Percentiles rank a stretch among this genome's conserved stretches.
These are phyloP conservation scores for Porphyrio hochstetteri DNA, from an alignment of 2,113 vertebrate species.

Conservation along the genomic window DNA sequence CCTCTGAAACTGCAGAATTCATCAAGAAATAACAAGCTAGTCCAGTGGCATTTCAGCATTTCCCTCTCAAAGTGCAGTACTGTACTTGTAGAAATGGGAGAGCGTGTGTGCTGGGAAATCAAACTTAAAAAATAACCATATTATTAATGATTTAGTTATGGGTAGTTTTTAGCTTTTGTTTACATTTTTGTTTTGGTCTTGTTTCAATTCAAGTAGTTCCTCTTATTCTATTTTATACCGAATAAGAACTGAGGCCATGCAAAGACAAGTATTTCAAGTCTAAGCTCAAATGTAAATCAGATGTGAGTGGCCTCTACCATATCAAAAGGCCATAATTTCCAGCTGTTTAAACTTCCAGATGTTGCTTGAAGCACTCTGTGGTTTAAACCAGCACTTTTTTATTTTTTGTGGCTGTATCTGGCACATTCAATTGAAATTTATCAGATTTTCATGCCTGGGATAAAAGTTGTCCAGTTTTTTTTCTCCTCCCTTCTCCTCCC, in stretches of 20 bases:
- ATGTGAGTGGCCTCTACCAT: neutral
- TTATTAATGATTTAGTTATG: neutral
- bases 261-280: neutral
- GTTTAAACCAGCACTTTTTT: neutral
- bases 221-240: neutral
- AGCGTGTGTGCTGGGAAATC: neutral
- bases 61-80: neutral
- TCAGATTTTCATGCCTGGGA: neutral
- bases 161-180: neutral
- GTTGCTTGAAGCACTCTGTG: neutral
- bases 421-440: neutral
- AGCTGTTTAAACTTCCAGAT: neutral
- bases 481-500: neutral
- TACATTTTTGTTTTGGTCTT: neutral
- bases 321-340: neutral
- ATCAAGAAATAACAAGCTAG: neutral
- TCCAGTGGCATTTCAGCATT: conserved; percentile 7
- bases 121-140: neutral
- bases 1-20: neutral
- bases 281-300: neutral
- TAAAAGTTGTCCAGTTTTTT: neutral
- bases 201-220: neutral
- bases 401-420: neutral
- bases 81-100: neutral
- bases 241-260: neutral